Evolutionary conservation across 2,797 vertebrate genomes (phyloP), one percentile per base, ranked within the genome.

Genomic region (Sebastes paucispinis): DNA sequence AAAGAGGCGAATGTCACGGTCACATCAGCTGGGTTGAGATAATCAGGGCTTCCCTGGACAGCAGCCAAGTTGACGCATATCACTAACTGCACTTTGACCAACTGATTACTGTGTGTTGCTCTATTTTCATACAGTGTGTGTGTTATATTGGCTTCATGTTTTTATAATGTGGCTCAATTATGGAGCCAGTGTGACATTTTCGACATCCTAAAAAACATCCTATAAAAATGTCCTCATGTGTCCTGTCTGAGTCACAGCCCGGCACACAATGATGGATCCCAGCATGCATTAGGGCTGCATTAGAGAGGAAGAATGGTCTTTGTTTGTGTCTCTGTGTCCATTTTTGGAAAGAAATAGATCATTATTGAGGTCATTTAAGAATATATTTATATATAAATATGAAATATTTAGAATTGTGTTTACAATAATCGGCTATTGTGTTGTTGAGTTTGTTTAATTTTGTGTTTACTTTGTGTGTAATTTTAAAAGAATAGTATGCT

Each of bases 1-100:
- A 13, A 72, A 13, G 39, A 63, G 24, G 47, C 11, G 14, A 59
- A 73, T 70, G 92, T 93, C 47, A 50, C 2, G 91, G 93, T 94
- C 83, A 92, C 95, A 4, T 94, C 95, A 81, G 91, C 90, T 84
- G 93, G 92, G 62, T 63, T 43, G 31, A 87, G 79, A 79, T 89
- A 67, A 84, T 83, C 80, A 55, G 31, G 63, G 72, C 69, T 84
- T 75, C 47, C 32, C 13, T 69, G 77, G 63, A 73, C 34, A 54
- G 32, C 54, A 50, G 77, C 73, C 73, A 85, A 65, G 47, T 57
- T 57, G 47, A 64, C 65, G 64, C 43, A 65, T 59, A 54, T 79
- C 59, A 73, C 77, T 70, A 81, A n/a, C 29, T 31, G 27, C 73
- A 66, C 67, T 76, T 62, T 79, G 59, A 79, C 24, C 8, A 20